phyloP scores from a whole-genome alignment of 2,797 vertebrate species.

The Ceryle rudis region DNA sequence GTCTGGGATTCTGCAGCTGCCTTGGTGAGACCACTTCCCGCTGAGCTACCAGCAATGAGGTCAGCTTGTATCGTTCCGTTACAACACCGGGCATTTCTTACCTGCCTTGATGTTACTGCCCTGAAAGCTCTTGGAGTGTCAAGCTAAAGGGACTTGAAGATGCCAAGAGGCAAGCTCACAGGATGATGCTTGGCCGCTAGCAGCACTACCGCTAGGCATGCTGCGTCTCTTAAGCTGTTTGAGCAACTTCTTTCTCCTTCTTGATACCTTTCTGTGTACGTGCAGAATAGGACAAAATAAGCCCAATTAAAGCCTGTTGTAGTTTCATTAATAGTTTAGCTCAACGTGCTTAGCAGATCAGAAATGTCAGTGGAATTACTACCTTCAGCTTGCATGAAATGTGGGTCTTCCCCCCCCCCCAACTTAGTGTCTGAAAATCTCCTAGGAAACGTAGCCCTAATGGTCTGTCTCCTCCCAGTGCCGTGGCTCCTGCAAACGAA shows the following conservation, averaged over 20 bases:
- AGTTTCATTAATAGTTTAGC: background rate
- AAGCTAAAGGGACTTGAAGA: accelerated
- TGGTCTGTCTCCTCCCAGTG: background rate
- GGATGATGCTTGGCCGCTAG: background rate
- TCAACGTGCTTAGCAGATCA: background rate
- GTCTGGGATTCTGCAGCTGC: background rate
- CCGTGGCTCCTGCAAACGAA: background rate
- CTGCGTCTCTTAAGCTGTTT: background rate
- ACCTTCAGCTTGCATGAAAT: background rate
- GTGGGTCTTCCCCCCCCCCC: accelerated
- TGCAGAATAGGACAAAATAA: background rate
- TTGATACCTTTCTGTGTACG: background rate
- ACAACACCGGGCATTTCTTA: background rate
- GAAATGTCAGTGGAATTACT: background rate
- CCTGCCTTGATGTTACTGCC: background rate
- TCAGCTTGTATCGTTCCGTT: accelerated
- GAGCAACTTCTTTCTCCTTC: background rate
- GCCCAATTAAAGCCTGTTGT: background rate
- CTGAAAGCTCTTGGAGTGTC: background rate
- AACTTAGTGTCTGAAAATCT: slow-evolving; percentile 46
- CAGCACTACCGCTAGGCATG: accelerated
- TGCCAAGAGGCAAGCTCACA: background rate
- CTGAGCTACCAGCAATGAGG: accelerated
- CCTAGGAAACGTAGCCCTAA: slow-evolving; percentile 7
- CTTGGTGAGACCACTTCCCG: accelerated